phyloP scores from a whole-genome alignment of 1,140 invertebrate species.

The Lordiphosa stackelbergi region DNA sequence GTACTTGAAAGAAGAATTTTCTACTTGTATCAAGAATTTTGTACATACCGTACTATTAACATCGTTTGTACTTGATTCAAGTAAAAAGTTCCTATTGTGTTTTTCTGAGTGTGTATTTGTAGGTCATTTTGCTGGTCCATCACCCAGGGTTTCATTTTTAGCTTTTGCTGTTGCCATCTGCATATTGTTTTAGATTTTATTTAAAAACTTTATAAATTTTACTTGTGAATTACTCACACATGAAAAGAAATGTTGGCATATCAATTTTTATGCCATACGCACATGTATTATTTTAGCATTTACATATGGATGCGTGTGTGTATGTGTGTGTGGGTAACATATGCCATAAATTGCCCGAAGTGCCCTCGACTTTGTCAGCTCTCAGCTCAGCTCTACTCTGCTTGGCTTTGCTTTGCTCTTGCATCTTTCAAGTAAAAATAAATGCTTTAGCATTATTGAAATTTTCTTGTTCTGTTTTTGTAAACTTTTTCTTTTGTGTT shows the following conservation, averaged over 20 bases:
- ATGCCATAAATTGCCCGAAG: slow-evolving; percentile 73
- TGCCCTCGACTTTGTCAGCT: slow-evolving; percentile 53
- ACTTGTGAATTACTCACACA: slow-evolving; percentile 72
- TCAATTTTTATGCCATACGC: slow-evolving; percentile 71
- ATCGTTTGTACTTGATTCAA: too few relatives aligned
- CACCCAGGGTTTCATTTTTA: neutral
- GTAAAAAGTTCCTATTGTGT: too few relatives aligned
- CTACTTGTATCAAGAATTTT: too few relatives aligned
- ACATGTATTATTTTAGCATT: slow-evolving; percentile 72
- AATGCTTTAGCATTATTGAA: slow-evolving; percentile 69
- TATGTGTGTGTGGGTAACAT: slow-evolving; percentile 50
- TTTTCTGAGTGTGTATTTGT: too few relatives aligned
- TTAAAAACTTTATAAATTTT: slow-evolving; percentile 70
- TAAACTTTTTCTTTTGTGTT: slow-evolving; percentile 16
- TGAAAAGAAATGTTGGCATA: slow-evolving; percentile 68
- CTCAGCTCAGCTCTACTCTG: slow-evolving; percentile 10
- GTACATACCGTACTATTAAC: too few relatives aligned
- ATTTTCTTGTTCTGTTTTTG: slow-evolving; percentile 47
- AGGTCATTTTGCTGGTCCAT: too few relatives aligned
- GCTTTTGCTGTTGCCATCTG: neutral
- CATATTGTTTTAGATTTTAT: slow-evolving; percentile 57
- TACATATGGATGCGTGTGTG: slow-evolving; percentile 42
- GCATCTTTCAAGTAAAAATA: slow-evolving; percentile 40
- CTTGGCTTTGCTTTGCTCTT: slow-evolving; percentile 9
- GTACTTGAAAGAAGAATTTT: too few relatives aligned